Evolutionary conservation across 1,140 invertebrate species (phyloP), one percentile per base, ranked within the genome.

Genomic region (Calliphora vicina): DNA sequence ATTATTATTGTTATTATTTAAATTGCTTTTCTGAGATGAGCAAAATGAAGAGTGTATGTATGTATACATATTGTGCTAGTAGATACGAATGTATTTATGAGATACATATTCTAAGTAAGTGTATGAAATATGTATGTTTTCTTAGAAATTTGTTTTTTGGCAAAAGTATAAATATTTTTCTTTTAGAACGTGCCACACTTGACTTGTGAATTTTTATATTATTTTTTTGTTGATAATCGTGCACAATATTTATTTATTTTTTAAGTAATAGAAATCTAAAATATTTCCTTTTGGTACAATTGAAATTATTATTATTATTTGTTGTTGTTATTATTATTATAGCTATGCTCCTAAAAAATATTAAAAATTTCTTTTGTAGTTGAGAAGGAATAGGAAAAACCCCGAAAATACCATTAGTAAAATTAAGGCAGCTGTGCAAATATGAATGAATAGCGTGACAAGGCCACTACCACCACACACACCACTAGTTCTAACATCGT

Each of bases 361-460:
- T 20, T 23, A 67, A 67, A 1, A 67, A 67, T 23, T 20, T 67
- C 23, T 67, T 23, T 23, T 25, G 4, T 67, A 67, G 20, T 20
- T 67, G 9, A 25, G n/a, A 25, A 67, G 23, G 61, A 20, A 67
- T 2, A 67, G 61, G 61, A 23, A 67, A 43, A 45, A 78, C n/a
- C 74, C 74, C 35, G 20, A 23, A 78, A 45, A 45, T 78, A n/a
- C 74, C 35, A 78, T 78, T 78, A 78, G 74, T 78, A 23, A 78
- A 78, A 78, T 78, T 78, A 78, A 78, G 74, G 74, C 74, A 78
- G 74, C 74, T 78, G 74, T 78, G 74, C 74, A 78, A 78, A 78
- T 78, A 78, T 57, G 17, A 57, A 57, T 57, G 50, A 57, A 57
- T 78, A 78, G 74, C 74, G 74, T 78, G 74, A 78, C 74, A 78